Percentiles rank a stretch among this genome's conserved stretches.
These are phyloP conservation scores for Mesochorus sp. DNA, from an alignment of 2,888 invertebrate genomes.

Conservation along the genomic window DNA sequence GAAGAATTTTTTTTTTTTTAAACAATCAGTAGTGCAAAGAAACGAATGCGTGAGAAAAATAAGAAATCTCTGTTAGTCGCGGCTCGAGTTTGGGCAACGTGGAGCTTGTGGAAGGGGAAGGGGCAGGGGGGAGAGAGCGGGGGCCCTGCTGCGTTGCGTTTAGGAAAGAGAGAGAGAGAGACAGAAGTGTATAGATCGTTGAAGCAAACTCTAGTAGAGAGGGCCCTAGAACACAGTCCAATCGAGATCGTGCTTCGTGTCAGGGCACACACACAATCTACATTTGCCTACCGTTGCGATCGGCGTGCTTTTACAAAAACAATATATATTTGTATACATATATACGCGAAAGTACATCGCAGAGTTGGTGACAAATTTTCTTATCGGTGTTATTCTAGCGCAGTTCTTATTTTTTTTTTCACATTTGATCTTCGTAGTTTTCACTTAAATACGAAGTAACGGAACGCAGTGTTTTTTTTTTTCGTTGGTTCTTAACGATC, in stretches of 20 bases:
- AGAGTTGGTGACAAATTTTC: not conserved
- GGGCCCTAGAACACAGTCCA: constrained; percentile 66
- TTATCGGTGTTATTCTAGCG: not conserved
- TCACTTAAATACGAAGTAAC: too few relatives aligned
- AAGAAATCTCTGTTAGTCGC: constrained; percentile 44
- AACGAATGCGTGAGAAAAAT: constrained; percentile 43
- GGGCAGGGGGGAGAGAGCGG: constrained; percentile 29
- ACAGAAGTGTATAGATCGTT: constrained; percentile 39
- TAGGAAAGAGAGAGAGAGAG: constrained; percentile 13
- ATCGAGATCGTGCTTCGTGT: constrained; percentile 66
- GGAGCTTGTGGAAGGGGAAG: constrained; percentile 5
- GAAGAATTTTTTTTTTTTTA: not conserved
- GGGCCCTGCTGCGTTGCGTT: constrained; percentile 34
- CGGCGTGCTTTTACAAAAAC: constrained; percentile 27
- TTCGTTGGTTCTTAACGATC: not conserved
- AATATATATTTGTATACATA: not conserved
- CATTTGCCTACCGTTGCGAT: constrained; percentile 35
- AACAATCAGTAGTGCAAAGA: not conserved
- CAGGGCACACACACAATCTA: constrained; percentile 56
- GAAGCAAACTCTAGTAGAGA: constrained; percentile 56
- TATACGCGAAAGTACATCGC: not conserved
- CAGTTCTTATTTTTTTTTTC: not conserved
- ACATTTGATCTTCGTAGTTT: not conserved
- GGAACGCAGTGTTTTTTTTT: not conserved
- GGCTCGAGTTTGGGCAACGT: constrained; percentile 9